Percentiles rank a stretch among this genome's conserved stretches.
phyloP scores from a whole-genome alignment of 2,888 invertebrate genomes.

The Polydrusus cervinus region DNA sequence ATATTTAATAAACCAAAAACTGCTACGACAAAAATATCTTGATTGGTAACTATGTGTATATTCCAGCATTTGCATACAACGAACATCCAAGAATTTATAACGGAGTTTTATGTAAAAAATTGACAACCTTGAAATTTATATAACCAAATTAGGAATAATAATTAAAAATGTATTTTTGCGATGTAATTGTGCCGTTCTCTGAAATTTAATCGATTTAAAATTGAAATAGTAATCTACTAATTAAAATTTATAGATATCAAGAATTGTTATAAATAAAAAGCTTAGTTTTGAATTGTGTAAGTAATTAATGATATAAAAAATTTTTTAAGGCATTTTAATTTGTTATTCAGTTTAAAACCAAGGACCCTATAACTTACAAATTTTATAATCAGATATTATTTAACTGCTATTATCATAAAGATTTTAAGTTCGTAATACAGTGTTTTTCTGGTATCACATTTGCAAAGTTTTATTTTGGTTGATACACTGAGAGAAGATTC shows the following conservation, averaged over 20 bases:
- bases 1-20: background rate
- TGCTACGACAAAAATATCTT: background rate
- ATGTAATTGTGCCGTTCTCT: background rate
- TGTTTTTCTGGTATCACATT: too few species aligned
- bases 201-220: conserved; percentile 4
- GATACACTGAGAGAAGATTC: too few species aligned
- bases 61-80: background rate
- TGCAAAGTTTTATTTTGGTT: too few species aligned
- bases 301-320: too few species aligned
- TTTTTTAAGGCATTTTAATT: too few species aligned
- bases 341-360: too few species aligned
- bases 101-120: conserved; percentile 3
- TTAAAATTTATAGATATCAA: background rate
- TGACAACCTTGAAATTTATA: conserved; percentile 16
- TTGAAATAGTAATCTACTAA: background rate
- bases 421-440: too few species aligned
- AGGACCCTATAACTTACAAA: too few species aligned
- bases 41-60: background rate
- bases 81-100: background rate
- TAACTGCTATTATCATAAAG: too few species aligned
- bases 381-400: too few species aligned
- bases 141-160: conserved; percentile 7
- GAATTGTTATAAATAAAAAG: too few species aligned
- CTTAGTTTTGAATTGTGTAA: too few species aligned
- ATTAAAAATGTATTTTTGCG: conserved; percentile 12